Percentiles rank a stretch among this genome's conserved stretches.
phyloP scores from a whole-genome alignment of 2,888 invertebrate species.

The Caenorhabditis imperialis region DNA sequence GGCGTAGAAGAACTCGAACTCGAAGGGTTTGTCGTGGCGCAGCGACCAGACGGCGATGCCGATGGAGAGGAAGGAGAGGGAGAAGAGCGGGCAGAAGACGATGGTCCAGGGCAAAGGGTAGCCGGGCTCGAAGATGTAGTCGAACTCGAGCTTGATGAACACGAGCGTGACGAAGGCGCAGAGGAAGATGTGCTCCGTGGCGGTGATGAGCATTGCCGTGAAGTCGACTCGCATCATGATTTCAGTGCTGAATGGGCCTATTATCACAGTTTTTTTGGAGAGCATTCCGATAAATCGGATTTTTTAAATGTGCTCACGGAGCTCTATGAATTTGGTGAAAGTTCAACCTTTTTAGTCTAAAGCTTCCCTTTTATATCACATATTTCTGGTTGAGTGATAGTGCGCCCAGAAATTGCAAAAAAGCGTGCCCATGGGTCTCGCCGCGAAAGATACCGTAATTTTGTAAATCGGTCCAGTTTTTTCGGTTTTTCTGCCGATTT shows the following conservation, averaged over 20 bases:
- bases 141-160: constrained; percentile 85
- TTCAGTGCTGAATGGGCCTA: constrained; percentile 84
- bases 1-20: constrained; percentile 95
- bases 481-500: too few relatives aligned
- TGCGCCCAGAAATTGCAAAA: too few relatives aligned
- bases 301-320: too few relatives aligned
- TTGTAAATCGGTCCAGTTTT: too few relatives aligned
- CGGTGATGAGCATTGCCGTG: constrained; percentile 96
- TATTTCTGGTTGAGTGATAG: too few relatives aligned
- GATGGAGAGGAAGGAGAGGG: constrained; percentile 95
- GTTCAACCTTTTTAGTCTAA: too few relatives aligned
- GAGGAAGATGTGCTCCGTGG: constrained; percentile 92
- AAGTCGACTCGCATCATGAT: constrained; percentile 97
- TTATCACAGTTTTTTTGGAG: too few relatives aligned
- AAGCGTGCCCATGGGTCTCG: too few relatives aligned
- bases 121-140: constrained; percentile 35
- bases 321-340: too few relatives aligned
- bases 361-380: too few relatives aligned
- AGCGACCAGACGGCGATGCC: constrained; percentile 98
- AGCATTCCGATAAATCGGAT: too few relatives aligned
- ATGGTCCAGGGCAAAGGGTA: constrained; percentile 81
- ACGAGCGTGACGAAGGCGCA: constrained; percentile 96
- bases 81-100: constrained; percentile 89
- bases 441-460: too few relatives aligned
- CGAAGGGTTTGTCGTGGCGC: constrained; percentile 96